phyloP scores from a whole-genome alignment of 2,113 vertebrate genomes.

The Phycodurus eques region DNA sequence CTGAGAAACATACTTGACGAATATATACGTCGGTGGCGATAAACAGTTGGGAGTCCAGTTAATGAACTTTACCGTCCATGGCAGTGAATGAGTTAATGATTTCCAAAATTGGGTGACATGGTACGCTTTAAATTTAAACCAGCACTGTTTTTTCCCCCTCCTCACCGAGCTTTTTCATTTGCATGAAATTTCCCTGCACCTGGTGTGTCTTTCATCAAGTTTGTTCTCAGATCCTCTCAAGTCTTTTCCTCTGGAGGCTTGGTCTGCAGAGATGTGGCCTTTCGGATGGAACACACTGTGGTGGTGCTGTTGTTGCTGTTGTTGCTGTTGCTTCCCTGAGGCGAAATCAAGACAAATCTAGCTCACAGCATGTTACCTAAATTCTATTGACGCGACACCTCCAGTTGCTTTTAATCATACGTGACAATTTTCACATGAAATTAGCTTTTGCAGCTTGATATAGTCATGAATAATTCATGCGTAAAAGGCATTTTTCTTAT shows the following conservation, averaged over 20 bases:
- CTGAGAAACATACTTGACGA: too few relatives aligned
- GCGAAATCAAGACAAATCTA: conserved; percentile 7
- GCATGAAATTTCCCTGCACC: not conserved
- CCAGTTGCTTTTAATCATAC: conserved; percentile 6
- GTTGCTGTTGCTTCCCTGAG: conserved; percentile 51
- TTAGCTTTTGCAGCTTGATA: not conserved
- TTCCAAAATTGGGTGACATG: too few relatives aligned
- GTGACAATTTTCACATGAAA: not conserved
- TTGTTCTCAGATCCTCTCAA: conserved; percentile 11
- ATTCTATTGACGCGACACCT: conserved; percentile 7
- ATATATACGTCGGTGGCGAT: too few relatives aligned
- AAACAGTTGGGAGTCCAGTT: too few relatives aligned
- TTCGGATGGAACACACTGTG: conserved; percentile 36
- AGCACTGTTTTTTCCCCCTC: too few relatives aligned
- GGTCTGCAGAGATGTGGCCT: conserved; percentile 23
- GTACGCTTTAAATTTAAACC: too few relatives aligned
- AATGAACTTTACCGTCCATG: too few relatives aligned
- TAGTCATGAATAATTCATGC: not conserved
- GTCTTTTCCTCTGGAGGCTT: conserved; percentile 15
- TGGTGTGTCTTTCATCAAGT: not conserved
- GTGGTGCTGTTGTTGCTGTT: conserved; percentile 59
- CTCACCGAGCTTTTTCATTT: not conserved
- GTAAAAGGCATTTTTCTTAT: not conserved
- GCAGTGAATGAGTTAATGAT: too few relatives aligned
- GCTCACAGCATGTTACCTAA: conserved; percentile 33